These are phyloP conservation scores for Panagrolaimus sp. DNA, from an alignment of 1,140 invertebrate species.

Conservation along the genomic window DNA sequence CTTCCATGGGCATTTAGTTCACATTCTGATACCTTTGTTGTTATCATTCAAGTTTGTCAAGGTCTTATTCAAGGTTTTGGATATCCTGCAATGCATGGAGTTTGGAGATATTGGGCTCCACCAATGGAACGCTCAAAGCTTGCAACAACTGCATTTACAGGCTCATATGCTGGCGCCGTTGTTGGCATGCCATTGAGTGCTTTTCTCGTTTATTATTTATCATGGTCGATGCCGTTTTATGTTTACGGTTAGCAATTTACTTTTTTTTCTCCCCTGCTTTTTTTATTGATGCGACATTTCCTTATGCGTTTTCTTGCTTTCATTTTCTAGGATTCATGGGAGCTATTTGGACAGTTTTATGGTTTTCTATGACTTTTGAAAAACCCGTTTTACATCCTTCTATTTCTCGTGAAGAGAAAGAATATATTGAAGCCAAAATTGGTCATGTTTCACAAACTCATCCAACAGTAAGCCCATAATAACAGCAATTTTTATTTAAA, in stretches of 20 bases:
- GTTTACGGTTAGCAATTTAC: conserved; percentile 73
- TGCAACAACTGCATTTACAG: conserved; percentile 89
- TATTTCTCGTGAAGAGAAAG: conserved; percentile 80
- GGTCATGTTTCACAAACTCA: conserved; percentile 65
- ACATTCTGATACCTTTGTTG: conserved; percentile 72
- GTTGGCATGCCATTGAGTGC: conserved; percentile 91
- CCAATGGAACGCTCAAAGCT: conserved; percentile 89
- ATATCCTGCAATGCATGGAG: conserved; percentile 95
- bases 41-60: conserved; percentile 82
- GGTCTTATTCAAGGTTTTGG: conserved; percentile 84
- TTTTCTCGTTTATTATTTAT: conserved; percentile 76
- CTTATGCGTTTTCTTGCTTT: background rate
- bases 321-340: conserved; percentile 63
- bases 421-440: conserved; percentile 91
- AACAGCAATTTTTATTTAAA: conserved; percentile 10
- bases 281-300: conserved; percentile 12
- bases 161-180: conserved; percentile 90
- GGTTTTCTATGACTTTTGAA: conserved; percentile 89
- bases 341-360: conserved; percentile 77
- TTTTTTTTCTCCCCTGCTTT: background rate
- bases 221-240: conserved; percentile 93
- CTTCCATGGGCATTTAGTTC: conserved; percentile 82
- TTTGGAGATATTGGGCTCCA: conserved; percentile 98
- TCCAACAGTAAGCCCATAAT: conserved; percentile 46
- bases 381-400: conserved; percentile 85